Conservation (phyloP, 2,797 vertebrate genomes). For the Sciurus carolinensis region DNA sequence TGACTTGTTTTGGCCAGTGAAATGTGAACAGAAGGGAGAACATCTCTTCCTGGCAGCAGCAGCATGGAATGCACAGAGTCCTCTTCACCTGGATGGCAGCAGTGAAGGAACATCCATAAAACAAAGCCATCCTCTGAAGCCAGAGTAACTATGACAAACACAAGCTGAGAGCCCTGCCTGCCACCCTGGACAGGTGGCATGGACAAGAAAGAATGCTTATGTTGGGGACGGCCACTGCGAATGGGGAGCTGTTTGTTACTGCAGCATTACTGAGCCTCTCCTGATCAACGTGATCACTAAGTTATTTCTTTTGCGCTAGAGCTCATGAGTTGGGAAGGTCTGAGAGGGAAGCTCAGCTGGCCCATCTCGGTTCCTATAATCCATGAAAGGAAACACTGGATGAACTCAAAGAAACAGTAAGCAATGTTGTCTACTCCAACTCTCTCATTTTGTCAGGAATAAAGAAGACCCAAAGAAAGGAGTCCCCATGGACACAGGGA, state of each 20-base stretch:
- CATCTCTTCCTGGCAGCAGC: not conserved
- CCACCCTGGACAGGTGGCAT: not conserved
- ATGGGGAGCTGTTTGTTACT: not conserved
- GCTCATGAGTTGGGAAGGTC: not conserved
- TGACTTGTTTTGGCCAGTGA: not conserved
- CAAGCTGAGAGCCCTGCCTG: not conserved
- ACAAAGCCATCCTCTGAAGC: not conserved
- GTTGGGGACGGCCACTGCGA: not conserved
- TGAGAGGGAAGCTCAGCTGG: not conserved
- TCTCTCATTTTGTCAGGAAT: not conserved
- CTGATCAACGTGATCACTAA: not conserved
- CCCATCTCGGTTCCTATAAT: not conserved
- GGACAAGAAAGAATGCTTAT: not conserved
- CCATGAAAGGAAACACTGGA: not conserved
- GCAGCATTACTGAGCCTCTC: not conserved
- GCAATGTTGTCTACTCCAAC: not conserved
- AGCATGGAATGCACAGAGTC: not conserved
- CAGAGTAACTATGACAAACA: not conserved
- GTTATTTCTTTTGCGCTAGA: not conserved
- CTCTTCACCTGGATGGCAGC: not conserved
- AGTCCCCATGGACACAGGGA: not conserved
- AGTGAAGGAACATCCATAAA: not conserved
- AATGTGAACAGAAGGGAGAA: not conserved
- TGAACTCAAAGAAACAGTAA: not conserved
- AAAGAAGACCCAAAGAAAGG: not conserved